These are phyloP conservation scores for Psittacula derbiana DNA, from an alignment of 2,797 vertebrate species.

Conservation along the genomic window DNA sequence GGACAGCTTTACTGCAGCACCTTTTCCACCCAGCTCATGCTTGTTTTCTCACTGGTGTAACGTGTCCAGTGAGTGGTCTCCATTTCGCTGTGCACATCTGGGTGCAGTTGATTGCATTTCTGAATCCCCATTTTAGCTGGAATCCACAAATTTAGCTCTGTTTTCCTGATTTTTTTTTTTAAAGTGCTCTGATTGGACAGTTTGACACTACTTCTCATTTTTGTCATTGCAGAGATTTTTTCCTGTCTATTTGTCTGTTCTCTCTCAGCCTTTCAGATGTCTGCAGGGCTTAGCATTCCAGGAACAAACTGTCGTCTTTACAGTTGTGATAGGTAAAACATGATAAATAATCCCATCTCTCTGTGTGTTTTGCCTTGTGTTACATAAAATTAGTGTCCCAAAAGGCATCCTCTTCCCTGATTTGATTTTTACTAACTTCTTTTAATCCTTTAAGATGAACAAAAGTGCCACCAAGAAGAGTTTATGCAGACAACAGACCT, in stretches of 20 bases:
- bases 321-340: not conserved
- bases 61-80: not conserved
- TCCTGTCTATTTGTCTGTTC: not conserved
- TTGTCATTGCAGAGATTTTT: constrained; percentile 1
- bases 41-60: not conserved
- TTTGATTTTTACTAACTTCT: not conserved
- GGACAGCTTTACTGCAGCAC: not conserved
- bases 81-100: not conserved
- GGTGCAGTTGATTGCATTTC: rapidly evolving
- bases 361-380: not conserved
- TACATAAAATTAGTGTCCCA: not conserved
- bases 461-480: not conserved
- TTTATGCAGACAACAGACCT: not conserved
- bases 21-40: not conserved
- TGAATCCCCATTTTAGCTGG: not conserved
- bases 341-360: not conserved
- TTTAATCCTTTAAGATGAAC: not conserved
- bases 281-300: not conserved
- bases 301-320: not conserved
- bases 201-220: not conserved
- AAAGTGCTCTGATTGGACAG: not conserved
- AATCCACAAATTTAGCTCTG: rapidly evolving
- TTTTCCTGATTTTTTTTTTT: not conserved
- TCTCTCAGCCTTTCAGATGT: not conserved
- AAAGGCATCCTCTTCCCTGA: not conserved